Conservation (phyloP, 2,113 vertebrate species). For the Alethe diademata region DNA sequence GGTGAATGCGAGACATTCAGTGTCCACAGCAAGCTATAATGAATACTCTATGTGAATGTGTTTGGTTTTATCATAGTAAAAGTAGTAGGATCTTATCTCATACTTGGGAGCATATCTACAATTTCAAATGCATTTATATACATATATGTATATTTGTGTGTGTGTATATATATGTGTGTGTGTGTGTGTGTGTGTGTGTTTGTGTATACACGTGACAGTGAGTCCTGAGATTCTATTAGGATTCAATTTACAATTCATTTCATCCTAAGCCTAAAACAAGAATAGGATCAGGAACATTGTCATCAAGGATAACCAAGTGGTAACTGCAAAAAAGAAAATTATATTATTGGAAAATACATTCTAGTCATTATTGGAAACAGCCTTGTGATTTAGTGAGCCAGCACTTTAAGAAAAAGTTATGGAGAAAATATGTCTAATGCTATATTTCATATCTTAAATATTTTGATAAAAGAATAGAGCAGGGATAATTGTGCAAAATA, state of each 20-base stretch:
- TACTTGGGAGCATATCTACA: background rate
- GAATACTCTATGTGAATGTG: background rate
- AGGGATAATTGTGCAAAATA: background rate
- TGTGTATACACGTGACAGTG: background rate
- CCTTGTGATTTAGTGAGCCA: background rate
- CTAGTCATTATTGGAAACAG: background rate
- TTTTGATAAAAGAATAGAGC: background rate
- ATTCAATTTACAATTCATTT: background rate
- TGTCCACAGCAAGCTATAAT: background rate
- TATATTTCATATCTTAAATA: background rate
- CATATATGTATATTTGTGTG: background rate
- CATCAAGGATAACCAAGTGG: background rate
- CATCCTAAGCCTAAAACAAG: background rate
- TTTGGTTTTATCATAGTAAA: background rate
- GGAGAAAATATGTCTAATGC: background rate
- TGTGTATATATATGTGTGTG: background rate
- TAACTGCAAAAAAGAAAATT: background rate
- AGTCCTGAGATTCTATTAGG: constrained; percentile 12
- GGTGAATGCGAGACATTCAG: background rate
- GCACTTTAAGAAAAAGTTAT: background rate
- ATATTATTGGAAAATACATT: background rate
- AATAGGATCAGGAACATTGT: background rate
- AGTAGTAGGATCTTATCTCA: background rate
- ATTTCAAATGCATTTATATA: background rate
- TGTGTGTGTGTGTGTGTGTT: background rate